phyloP scores from a whole-genome alignment of 2,888 invertebrate species.

The Chrysotoxum bicinctum region DNA sequence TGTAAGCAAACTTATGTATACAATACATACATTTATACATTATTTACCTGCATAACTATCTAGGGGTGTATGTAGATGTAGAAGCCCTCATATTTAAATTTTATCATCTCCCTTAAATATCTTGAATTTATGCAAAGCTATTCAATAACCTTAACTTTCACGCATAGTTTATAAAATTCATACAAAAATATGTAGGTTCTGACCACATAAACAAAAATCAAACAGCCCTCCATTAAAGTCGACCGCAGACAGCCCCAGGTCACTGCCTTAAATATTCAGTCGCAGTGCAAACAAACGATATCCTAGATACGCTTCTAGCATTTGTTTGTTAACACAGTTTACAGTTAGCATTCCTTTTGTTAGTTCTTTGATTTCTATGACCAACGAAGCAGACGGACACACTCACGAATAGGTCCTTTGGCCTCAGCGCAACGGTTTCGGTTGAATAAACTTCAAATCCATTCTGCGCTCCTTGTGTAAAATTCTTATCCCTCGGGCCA shows the following conservation, averaged over 20 bases:
- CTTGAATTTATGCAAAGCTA: neutral
- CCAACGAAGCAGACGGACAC: neutral
- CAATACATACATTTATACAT: too few species aligned
- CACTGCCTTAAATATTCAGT: neutral
- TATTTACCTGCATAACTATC: too few species aligned
- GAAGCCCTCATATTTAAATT: too few species aligned
- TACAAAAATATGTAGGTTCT: neutral
- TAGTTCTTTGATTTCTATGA: neutral
- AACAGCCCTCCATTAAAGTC: neutral
- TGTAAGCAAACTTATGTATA: too few species aligned
- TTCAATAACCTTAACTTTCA: neutral
- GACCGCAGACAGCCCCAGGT: neutral
- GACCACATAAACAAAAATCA: neutral
- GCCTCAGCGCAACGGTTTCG: neutral
- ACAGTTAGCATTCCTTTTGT: neutral
- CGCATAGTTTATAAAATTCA: neutral
- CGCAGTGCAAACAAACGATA: neutral
- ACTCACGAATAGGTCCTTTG: neutral
- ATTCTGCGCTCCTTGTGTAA: neutral
- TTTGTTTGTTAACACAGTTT: neutral
- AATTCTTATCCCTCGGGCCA: neutral
- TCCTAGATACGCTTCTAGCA: neutral
- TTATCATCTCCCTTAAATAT: too few species aligned
- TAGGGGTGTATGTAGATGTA: too few species aligned
- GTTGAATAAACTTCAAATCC: conserved; percentile 11